Percentiles rank a stretch among this genome's conserved stretches.
These are phyloP conservation scores for Tiliacea citrago DNA, from an alignment of 2,888 invertebrate genomes.

Conservation along the genomic window DNA sequence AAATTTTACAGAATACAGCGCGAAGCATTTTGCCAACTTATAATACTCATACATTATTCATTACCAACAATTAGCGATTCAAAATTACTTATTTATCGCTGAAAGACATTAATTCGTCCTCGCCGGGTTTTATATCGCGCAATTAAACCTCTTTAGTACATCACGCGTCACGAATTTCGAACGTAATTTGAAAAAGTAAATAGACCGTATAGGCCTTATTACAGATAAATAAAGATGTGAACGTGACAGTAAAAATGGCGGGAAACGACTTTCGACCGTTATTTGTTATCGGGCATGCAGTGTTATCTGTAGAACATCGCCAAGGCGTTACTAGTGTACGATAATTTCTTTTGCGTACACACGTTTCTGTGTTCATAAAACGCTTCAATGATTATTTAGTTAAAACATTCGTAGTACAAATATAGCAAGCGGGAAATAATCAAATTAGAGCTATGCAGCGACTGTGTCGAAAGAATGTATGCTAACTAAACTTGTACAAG, in stretches of 20 bases:
- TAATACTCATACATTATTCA: conserved; percentile 67
- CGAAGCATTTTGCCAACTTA: conserved; percentile 56
- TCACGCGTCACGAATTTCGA: conserved; percentile 76
- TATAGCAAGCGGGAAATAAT: conserved; percentile 46
- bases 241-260: conserved; percentile 82
- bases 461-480: conserved; percentile 43
- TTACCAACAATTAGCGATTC: conserved; percentile 68
- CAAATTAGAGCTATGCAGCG: conserved; percentile 32
- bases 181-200: conserved; percentile 79
- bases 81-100: conserved; percentile 71
- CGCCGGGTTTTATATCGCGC: conserved; percentile 61
- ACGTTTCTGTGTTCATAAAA: conserved; percentile 63
- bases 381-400: conserved; percentile 49
- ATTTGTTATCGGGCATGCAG: conserved; percentile 79
- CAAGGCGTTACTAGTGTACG: conserved; percentile 74
- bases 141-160: conserved; percentile 71
- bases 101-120: conserved; percentile 64
- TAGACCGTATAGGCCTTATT: conserved; percentile 77
- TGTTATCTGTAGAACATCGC: conserved; percentile 81
- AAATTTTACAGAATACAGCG: conserved; percentile 57
- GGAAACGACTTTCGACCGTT: conserved; percentile 81
- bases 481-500: conserved; percentile 32
- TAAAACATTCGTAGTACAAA: conserved; percentile 41
- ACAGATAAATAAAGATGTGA: conserved; percentile 75
- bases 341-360: conserved; percentile 73